These are phyloP conservation scores for Oreochromis tanganicae DNA, from an alignment of 2,113 vertebrate genomes.

Conservation along the genomic window DNA sequence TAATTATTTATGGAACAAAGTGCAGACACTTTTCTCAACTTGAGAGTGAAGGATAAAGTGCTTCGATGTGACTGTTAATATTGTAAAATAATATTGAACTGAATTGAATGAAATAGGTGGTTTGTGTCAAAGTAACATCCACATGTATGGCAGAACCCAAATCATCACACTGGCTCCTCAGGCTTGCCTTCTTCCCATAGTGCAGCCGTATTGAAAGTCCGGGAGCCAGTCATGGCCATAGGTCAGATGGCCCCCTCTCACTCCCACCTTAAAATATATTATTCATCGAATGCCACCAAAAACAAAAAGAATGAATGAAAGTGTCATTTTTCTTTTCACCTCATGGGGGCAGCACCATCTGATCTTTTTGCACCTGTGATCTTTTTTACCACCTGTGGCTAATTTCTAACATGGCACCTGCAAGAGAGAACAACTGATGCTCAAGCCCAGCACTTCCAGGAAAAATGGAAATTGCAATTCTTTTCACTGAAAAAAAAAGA, in stretches of 20 bases:
- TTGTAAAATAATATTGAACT: neutral
- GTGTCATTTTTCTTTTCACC: neutral
- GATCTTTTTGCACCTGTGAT: neutral
- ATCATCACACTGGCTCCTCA: accelerated
- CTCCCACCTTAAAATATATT: neutral
- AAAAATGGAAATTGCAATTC: neutral
- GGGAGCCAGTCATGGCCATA: neutral
- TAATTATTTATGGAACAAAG: accelerated
- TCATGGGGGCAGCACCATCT: neutral
- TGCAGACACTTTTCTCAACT: neutral
- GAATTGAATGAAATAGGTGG: neutral
- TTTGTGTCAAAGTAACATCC: neutral
- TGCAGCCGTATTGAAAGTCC: neutral
- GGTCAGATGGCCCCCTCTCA: neutral
- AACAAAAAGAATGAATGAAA: neutral
- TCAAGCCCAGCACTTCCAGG: neutral
- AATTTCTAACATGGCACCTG: neutral
- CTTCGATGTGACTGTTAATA: no score
- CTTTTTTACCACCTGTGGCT: neutral
- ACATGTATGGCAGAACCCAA: accelerated
- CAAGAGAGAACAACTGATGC: neutral
- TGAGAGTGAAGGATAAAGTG: neutral
- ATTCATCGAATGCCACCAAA: neutral
- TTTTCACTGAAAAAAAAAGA: neutral
- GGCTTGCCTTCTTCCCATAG: neutral